These are phyloP conservation scores for Megaustenia siamemsis DNA, from an alignment of 2,888 invertebrate genomes.

Conservation along the genomic window DNA sequence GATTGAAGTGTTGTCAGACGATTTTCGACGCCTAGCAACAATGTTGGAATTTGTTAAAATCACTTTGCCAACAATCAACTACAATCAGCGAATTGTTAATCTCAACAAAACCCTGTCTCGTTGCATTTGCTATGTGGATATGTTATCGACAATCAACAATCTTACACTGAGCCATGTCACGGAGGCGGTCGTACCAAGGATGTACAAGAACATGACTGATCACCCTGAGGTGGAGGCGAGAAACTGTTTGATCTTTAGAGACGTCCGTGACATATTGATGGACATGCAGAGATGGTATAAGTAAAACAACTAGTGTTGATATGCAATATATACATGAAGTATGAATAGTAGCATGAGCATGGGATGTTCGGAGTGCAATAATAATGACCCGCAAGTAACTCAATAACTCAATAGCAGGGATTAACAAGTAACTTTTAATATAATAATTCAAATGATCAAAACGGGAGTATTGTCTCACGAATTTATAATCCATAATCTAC, in stretches of 20 bases:
- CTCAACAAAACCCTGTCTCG: not conserved
- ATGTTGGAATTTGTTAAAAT: not conserved
- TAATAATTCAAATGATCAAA: too few relatives aligned
- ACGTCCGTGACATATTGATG: not conserved
- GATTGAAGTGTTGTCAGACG: not conserved
- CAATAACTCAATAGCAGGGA: too few relatives aligned
- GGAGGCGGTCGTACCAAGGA: not conserved
- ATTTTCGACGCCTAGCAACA: not conserved
- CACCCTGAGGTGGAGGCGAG: not conserved
- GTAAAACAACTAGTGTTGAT: too few relatives aligned
- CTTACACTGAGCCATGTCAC: not conserved
- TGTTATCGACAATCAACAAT: not conserved
- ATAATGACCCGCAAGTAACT: too few relatives aligned
- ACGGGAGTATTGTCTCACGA: too few relatives aligned
- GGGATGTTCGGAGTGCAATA: too few relatives aligned
- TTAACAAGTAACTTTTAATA: too few relatives aligned
- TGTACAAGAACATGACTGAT: not conserved
- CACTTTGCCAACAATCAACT: not conserved
- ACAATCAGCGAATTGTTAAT: not conserved
- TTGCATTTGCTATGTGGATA: not conserved
- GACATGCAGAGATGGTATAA: conserved; percentile 7
- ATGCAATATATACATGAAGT: too few relatives aligned
- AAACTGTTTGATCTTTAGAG: conserved; percentile 9
- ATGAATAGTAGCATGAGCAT: too few relatives aligned
- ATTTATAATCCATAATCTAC: too few relatives aligned